Base-by-base conservation (phyloP, 2,888 invertebrate species). In the Heliconius ismenius region DNA sequence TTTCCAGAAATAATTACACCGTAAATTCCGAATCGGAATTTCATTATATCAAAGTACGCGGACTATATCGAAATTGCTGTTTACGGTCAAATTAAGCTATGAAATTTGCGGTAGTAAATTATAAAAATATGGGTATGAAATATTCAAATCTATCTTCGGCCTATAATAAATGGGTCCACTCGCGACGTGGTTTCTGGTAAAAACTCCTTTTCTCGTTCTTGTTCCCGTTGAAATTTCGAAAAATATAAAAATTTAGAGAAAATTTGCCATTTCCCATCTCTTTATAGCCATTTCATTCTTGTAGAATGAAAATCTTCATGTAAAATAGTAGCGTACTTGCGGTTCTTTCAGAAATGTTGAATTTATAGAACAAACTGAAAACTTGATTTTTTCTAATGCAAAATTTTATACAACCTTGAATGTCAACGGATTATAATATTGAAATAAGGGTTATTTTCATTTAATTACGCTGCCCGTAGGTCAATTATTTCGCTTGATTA, bases 401-500 rank as follows among this genome's bases (percentile, higher is more conserved):
- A 62, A 24, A 26, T 1, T 28, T 15, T 68, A 4, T 36, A n/a
- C 9, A 58, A 70, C 18, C 7, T 58, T 32, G n/a, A 70, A 58
- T 58, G 70, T 24, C 15, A 54, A 70, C 28, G 9, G 32, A 32
- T 36, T n/a, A 70, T 70, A 63, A 73, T 39, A 18, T 63, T 39
- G 43, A 67, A 24, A 75, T 72, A 39, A 65, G 67, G 43, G 77
- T 79, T 82, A 82, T 84, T 84, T 83, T 83, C 81, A 80, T 84
- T 82, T 78, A 82, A 84, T 85, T 84, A 84, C 82, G 81, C 78
- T 78, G 24, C n/a, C 73, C 67, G 75, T 77, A 83, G 81, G 84
- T 82, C 84, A 85, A 86, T 87, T 85, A 86, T 86, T 83, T 82
- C 85, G 77, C 80, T 82, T 84, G 84, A 85, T 84, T 86, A 83